phyloP scores from a whole-genome alignment of 1,140 invertebrate species.

The Drosophila pseudoobscura region DNA sequence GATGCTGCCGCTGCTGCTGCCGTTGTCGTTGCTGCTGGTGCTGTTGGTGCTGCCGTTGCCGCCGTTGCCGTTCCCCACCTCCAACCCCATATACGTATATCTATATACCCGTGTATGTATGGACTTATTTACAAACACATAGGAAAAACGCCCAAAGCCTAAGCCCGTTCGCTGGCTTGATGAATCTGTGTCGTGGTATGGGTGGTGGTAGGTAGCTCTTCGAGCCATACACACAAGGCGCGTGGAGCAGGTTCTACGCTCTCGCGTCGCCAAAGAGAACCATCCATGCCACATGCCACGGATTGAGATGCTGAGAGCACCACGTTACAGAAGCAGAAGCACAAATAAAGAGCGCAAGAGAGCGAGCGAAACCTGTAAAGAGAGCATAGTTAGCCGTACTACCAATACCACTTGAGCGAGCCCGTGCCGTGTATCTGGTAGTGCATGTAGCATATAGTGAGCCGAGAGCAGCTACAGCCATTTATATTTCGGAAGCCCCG shows the following conservation, averaged over 20 bases:
- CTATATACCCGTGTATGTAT: slow-evolving; percentile 21
- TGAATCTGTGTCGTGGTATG: slow-evolving; percentile 10
- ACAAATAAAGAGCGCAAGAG: not conserved
- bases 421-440: slow-evolving; percentile 8
- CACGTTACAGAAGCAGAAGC: not conserved
- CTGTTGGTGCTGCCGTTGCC: slow-evolving; percentile 46
- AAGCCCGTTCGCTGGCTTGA: slow-evolving; percentile 38
- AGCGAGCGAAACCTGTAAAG: slow-evolving; percentile 5
- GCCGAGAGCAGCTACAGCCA: slow-evolving; percentile 61
- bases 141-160: slow-evolving; percentile 51
- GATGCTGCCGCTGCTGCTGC: slow-evolving; percentile 47
- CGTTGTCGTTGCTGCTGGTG: slow-evolving; percentile 43
- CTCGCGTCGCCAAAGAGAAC: not conserved
- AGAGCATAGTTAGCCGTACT: slow-evolving; percentile 2
- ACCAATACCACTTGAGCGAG: slow-evolving; percentile 49
- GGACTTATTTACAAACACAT: slow-evolving; percentile 20
- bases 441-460: slow-evolving; percentile 30
- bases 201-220: slow-evolving; percentile 10
- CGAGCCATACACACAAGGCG: slow-evolving; percentile 25
- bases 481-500: slow-evolving; percentile 82
- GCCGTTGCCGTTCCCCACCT: slow-evolving; percentile 33
- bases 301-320: slow-evolving; percentile 1
- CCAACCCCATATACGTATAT: slow-evolving; percentile 31
- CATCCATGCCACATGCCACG: not conserved
- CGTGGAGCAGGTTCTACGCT: slow-evolving; percentile 35